phyloP scores from a whole-genome alignment of 2,797 vertebrate genomes.

The Urosaurus nigricauda region DNA sequence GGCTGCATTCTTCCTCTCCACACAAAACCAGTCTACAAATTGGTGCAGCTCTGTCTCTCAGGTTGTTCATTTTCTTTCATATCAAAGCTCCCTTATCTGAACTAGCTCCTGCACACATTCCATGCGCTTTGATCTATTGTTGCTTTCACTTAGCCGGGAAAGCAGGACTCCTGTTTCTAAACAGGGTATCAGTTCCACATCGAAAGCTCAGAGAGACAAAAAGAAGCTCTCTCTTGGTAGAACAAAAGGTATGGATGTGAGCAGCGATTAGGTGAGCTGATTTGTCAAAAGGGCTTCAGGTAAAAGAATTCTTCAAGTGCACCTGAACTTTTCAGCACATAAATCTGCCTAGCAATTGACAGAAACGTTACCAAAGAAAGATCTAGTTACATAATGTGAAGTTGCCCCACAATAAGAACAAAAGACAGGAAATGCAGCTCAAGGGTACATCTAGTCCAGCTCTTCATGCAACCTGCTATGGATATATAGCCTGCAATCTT shows the following conservation, averaged over 20 bases:
- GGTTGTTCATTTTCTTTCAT: not conserved
- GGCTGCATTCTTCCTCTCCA: not conserved
- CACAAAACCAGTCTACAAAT: not conserved
- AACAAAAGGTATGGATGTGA: slow-evolving; percentile 39
- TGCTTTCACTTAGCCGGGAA: not conserved
- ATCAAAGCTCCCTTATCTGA: slow-evolving; percentile 5
- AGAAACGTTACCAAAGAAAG: slow-evolving; percentile 49
- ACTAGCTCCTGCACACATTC: slow-evolving; percentile 3
- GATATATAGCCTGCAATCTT: not conserved
- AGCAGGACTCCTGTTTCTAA: slow-evolving; percentile 26
- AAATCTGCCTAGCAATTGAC: slow-evolving; percentile 33
- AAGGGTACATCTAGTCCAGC: not conserved
- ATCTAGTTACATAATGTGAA: slow-evolving; percentile 38
- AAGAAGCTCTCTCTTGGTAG: not conserved
- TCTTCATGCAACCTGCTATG: not conserved
- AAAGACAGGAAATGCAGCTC: slow-evolving; percentile 38
- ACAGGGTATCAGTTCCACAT: not conserved
- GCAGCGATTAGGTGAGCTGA: slow-evolving; percentile 46
- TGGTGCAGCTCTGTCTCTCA: not conserved
- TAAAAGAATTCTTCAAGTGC: slow-evolving; percentile 6
- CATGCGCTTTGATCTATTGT: slow-evolving; percentile 18
- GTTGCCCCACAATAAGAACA: slow-evolving; percentile 2
- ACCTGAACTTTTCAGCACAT: slow-evolving; percentile 51
- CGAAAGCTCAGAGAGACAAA: slow-evolving; percentile 43
- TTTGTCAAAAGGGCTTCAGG: slow-evolving; percentile 43